Base-by-base conservation (phyloP, 2,113 vertebrate species). In the Accipiter virgatus region DNA sequence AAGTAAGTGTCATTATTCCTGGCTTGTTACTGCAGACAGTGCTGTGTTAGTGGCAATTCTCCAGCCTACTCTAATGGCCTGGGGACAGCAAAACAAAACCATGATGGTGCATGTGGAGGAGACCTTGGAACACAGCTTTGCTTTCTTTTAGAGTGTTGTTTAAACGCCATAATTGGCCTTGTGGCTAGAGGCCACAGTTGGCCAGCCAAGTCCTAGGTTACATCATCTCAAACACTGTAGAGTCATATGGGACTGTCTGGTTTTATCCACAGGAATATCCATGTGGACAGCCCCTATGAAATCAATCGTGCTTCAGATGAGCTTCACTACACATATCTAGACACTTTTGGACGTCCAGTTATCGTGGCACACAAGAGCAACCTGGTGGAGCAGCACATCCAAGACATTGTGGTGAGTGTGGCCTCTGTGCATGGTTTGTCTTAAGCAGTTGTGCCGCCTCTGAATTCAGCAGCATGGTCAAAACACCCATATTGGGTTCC, bases 351-450 rank as follows among this genome's bases (percentile, higher is more conserved):
- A 68, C 99, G 99, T 22, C 99, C 99, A 0, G 99, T 99, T 90
- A 98, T 99, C 71, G 98, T 99, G 13, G 99, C 99, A 71, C 98
- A 98, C 48, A 99, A 99, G 98, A 98, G 55, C 83, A 99, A 99
- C 81, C 97, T 99, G 96, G 99, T 99, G 83, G 99, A 99, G 92
- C 99, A 99, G 97, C 99, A 99, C 95, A 99, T 99, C 94, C 99
- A 99, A 97, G 99, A 99, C 95, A 98, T 99, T 0, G 99, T 99
- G 98, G 99, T 99, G 94, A 98, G 98, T 80, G 36, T 73, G 38
- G 36, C 34, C 13, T 77, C 55, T 73, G 16, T 26, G 25, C 1
- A 0, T 52, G 43, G 36, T 20, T 77, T 52, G 22, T 23, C 23
- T 9, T 8, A 6, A 47, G 59, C 36, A 78, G 40, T 50, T 56